These are phyloP conservation scores for Elegia similella DNA, from an alignment of 2,888 invertebrate genomes.

Conservation along the genomic window DNA sequence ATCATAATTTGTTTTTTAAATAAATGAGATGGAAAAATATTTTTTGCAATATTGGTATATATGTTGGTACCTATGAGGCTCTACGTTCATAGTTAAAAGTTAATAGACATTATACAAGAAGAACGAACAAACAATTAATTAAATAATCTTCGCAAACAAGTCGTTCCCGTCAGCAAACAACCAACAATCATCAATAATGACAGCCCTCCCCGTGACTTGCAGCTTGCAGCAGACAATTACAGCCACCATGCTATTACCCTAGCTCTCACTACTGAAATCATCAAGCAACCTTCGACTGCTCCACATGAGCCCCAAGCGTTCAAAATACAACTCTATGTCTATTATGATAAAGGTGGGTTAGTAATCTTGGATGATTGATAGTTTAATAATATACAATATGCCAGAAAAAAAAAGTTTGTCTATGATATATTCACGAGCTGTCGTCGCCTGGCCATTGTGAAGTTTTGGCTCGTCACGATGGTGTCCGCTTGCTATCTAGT, in stretches of 20 bases:
- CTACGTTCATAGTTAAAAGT: no score
- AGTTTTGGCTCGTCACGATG: conserved; percentile 18
- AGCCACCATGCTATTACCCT: conserved; percentile 2
- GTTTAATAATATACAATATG: conserved; percentile 32
- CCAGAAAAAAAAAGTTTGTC: conserved; percentile 35
- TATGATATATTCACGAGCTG: conserved; percentile 35
- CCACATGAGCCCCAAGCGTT: neutral
- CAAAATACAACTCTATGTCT: neutral
- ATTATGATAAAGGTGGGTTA: neutral
- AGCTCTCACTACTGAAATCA: conserved; percentile 1
- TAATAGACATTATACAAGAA: no score
- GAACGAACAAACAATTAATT: neutral
- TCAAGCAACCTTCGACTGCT: neutral
- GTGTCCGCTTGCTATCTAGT: conserved; percentile 29
- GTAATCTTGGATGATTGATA: neutral
- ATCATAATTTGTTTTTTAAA: no score
- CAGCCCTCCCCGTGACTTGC: conserved; percentile 1
- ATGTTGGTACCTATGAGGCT: no score
- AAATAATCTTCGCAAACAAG: neutral
- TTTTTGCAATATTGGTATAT: no score
- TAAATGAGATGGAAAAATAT: no score
- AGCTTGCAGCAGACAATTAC: conserved; percentile 10
- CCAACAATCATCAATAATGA: neutral
- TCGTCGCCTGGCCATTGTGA: conserved; percentile 3
- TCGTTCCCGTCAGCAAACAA: neutral